These are phyloP conservation scores for Mormyrus hasselquistii DNA, from an alignment of 2,797 vertebrate species.

Conservation along the genomic window DNA sequence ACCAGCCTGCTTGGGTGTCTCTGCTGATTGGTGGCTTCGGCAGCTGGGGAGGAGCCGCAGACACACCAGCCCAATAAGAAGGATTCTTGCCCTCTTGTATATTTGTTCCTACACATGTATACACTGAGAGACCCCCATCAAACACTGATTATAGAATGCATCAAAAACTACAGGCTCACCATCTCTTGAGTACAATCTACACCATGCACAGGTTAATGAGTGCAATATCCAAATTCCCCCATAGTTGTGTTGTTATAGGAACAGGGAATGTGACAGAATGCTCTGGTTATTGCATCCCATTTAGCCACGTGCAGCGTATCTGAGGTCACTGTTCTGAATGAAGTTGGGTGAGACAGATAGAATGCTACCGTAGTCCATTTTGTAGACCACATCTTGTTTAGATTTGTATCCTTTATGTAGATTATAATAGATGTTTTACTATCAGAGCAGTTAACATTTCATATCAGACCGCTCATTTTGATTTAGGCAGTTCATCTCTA, in stretches of 20 bases:
- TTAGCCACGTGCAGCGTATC: constrained; percentile 60
- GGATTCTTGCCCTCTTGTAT: background rate
- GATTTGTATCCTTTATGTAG: background rate
- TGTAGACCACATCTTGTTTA: background rate
- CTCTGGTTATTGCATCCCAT: constrained; percentile 62
- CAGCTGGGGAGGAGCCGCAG: background rate
- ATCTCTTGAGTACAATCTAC: background rate
- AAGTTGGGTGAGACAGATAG: constrained; percentile 27
- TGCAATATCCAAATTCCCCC: background rate
- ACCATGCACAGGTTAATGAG: background rate
- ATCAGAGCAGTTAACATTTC: background rate
- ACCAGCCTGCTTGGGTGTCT: constrained; percentile 4
- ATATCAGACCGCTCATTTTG: background rate
- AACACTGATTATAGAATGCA: background rate
- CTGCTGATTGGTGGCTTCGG: background rate
- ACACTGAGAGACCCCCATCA: background rate
- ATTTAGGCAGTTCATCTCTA: background rate
- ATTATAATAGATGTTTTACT: background rate
- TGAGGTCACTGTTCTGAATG: constrained; percentile 55
- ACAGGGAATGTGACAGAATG: constrained; percentile 44
- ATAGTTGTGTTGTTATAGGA: background rate
- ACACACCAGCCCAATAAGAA: background rate
- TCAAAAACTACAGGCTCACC: background rate
- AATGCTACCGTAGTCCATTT: constrained; percentile 32
- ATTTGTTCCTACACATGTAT: background rate